Conservation (phyloP, 2,113 vertebrate genomes). For the Petroica traversi region DNA sequence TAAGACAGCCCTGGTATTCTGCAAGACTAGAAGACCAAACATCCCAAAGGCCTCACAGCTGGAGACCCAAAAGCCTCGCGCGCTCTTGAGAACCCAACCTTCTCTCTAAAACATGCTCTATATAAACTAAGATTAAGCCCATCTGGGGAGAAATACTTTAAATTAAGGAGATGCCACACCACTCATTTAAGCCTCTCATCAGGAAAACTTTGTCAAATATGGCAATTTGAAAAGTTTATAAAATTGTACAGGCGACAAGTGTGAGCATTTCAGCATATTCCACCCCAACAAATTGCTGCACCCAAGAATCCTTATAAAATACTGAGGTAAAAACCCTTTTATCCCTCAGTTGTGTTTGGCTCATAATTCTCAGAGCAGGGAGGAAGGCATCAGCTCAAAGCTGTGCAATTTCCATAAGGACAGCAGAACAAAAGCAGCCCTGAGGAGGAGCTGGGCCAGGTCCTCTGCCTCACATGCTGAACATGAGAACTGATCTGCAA, state of each 20-base stretch:
- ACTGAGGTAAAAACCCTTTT: fast-evolving
- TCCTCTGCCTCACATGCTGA: neutral
- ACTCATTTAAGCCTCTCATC: neutral
- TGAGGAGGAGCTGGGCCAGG: neutral
- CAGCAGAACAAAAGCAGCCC: neutral
- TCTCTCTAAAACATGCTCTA: neutral
- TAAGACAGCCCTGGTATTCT: neutral
- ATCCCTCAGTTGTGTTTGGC: too few species aligned
- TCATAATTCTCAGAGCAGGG: neutral
- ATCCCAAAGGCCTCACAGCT: neutral
- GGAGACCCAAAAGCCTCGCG: neutral
- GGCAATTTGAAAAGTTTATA: neutral
- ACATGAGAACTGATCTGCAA: neutral
- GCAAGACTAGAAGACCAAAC: neutral
- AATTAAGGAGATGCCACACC: neutral
- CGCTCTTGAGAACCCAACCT: neutral
- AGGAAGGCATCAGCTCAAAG: neutral
- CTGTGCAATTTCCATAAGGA: fast-evolving
- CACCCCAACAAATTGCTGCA: neutral
- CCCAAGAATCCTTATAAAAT: neutral
- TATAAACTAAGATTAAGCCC: neutral
- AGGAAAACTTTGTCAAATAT: neutral
- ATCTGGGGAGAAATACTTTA: neutral
- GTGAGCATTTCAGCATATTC: fast-evolving
- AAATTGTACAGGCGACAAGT: neutral